Evolutionary conservation across 2,888 invertebrate genomes (phyloP).

Genomic region (Andricus curvator): DNA sequence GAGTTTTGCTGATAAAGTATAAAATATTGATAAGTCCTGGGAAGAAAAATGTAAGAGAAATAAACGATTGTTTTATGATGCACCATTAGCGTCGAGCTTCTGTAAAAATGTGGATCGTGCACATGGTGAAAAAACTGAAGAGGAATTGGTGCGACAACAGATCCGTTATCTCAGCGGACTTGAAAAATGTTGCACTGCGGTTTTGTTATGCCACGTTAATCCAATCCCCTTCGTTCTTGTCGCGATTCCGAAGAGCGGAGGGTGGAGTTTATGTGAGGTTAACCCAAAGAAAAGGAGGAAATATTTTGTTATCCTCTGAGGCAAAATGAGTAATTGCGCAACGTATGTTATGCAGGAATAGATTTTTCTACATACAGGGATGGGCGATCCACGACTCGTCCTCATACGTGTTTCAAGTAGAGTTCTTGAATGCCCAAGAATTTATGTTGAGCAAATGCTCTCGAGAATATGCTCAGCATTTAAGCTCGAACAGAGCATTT

Average conservation of each 20-base stretch:
- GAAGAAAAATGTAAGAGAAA: slow-evolving; percentile 7
- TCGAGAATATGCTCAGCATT: too few relatives aligned
- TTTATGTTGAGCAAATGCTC: too few relatives aligned
- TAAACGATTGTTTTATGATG: slow-evolving; percentile 2
- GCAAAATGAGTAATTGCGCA: slow-evolving; percentile 1
- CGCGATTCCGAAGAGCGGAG: background rate
- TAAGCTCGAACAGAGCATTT: too few relatives aligned
- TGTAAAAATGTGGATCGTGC: background rate
- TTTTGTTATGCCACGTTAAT: slow-evolving; percentile 7
- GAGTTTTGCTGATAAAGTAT: background rate
- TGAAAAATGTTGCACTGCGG: slow-evolving; percentile 7
- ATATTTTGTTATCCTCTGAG: background rate
- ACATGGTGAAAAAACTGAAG: background rate
- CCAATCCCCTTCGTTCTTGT: slow-evolving; percentile 6
- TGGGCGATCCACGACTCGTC: too few relatives aligned
- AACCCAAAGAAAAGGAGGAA: background rate
- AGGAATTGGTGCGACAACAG: slow-evolving; percentile 2
- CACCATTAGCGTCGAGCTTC: background rate
- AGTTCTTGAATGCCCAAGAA: too few relatives aligned
- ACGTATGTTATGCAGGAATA: background rate
- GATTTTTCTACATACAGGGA: background rate
- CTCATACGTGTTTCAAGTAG: too few relatives aligned
- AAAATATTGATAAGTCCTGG: background rate
- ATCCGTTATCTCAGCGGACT: slow-evolving; percentile 7
- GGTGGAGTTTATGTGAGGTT: background rate